Evolutionary conservation across 2,113 vertebrate species (phyloP), one percentile per base, ranked within the genome.

Genomic region (Rhodinocichla rosea): DNA sequence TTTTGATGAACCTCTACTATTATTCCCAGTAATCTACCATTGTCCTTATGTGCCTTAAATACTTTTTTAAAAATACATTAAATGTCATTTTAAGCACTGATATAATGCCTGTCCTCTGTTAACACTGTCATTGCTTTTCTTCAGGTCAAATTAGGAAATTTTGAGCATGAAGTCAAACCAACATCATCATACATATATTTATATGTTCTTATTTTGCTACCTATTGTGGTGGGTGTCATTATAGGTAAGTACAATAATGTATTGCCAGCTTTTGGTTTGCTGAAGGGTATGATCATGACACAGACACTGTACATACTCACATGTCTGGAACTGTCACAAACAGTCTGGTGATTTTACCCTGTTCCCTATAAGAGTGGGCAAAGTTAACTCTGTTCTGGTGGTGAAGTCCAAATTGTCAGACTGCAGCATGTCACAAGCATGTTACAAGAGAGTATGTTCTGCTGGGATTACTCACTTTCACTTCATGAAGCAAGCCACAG

Each of bases 131-230:
- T 62, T 94, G n/a, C 68, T 92, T 85, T 94, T 94, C 55, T 89
- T 14, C 69, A 99, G 99, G 98, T 99, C 82, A 97, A n/a, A 32
- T 68, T 99, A 89, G 99, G 99, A 79, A 92, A 97, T 39, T 67
- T 97, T 73, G 92, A 90, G 6, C 76, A 94, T 6, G 44, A 77
- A 52, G 70, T 97, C 9, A 96, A 96, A 35, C 96, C 95, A 47
- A 94, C 97, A 16, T 97, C 97, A 3, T 96, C 89, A 6, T 76
- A 94, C 22, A 89, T 93, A 44, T 97, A 95, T 55, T 97, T 96
- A 52, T 98, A 97, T 76, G 97, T 97, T 47, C 95, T 98, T 63
- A 97, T 98, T 56, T 96, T 97, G 49, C 89, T 99, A 1, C 98
- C 98, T 15, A 94, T 98, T 65, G 94, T 98, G 70, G 96, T 98